A percentile compares a stretch with the other conserved stretches of the same genome.
phyloP scores from a whole-genome alignment of 2,888 invertebrate species.

The Drosophila acutilabella region DNA sequence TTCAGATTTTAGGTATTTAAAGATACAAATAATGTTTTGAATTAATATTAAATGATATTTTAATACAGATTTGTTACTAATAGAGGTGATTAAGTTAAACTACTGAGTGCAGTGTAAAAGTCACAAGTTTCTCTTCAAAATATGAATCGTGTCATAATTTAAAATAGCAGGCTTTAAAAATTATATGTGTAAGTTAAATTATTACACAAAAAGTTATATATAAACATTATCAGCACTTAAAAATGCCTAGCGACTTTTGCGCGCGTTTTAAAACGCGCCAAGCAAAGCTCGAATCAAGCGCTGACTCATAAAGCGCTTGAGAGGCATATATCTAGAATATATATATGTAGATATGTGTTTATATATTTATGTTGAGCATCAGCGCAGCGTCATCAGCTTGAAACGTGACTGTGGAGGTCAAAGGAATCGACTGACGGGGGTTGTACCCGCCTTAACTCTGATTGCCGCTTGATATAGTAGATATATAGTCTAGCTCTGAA shows the following conservation, averaged over 20 bases:
- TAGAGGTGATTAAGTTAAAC: too few relatives aligned
- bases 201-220: slow-evolving; percentile 16
- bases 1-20: not conserved
- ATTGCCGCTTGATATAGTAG: not conserved
- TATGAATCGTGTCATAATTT: too few relatives aligned
- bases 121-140: too few relatives aligned
- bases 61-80: too few relatives aligned
- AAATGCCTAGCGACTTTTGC: slow-evolving; percentile 17
- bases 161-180: too few relatives aligned
- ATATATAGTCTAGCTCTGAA: not conserved
- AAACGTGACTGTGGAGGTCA: slow-evolving; percentile 63
- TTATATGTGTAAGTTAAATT: not conserved
- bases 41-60: too few relatives aligned
- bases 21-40: too few relatives aligned
- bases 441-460: not conserved
- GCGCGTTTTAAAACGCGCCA: slow-evolving; percentile 26
- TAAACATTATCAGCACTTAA: slow-evolving; percentile 11
- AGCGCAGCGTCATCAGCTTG: slow-evolving; percentile 22
- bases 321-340: slow-evolving; percentile 2
- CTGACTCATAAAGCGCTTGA: slow-evolving; percentile 39
- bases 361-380: slow-evolving; percentile 22
- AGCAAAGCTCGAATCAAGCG: not conserved
- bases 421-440: slow-evolving; percentile 12
- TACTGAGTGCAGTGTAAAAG: too few relatives aligned
- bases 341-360: not conserved